Conservation (phyloP, 2,113 vertebrate species). For the Hypanus sabinus region DNA sequence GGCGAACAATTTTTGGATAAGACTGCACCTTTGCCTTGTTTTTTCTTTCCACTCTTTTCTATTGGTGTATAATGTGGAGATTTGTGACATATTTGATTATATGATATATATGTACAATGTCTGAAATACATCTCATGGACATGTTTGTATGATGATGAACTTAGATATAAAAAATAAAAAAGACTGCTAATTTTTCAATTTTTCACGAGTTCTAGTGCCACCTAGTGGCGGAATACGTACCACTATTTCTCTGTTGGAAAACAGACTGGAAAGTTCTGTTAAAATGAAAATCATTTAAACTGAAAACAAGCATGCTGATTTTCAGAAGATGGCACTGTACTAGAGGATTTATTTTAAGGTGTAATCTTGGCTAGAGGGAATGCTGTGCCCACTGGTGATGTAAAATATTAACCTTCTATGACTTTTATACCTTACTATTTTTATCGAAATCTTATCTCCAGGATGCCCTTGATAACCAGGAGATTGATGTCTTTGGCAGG, state of each 20-base stretch:
- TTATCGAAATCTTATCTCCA: not conserved
- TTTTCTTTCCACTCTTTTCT: too few species aligned
- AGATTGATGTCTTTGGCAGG: slow-evolving; percentile 26
- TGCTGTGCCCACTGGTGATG: not conserved
- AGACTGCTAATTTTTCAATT: not conserved
- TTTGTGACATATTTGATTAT: too few species aligned
- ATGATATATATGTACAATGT: too few species aligned
- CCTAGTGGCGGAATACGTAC: not conserved
- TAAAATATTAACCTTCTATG: not conserved
- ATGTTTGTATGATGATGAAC: too few species aligned
- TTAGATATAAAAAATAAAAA: too few species aligned
- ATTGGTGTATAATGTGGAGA: too few species aligned
- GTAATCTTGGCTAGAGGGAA: not conserved
- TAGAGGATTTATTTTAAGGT: not conserved
- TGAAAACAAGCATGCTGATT: not conserved
- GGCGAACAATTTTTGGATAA: not conserved
- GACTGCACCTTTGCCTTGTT: too few species aligned
- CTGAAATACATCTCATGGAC: too few species aligned
- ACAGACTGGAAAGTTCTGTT: not conserved
- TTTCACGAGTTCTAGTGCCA: not conserved
- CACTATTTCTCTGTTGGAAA: not conserved
- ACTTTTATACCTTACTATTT: not conserved
- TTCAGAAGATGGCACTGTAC: not conserved
- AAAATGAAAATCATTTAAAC: not conserved
- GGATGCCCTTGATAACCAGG: not conserved